Conservation (phyloP, 35 echinoderm and acorn worm species). For the Chiridota heheva region DNA sequence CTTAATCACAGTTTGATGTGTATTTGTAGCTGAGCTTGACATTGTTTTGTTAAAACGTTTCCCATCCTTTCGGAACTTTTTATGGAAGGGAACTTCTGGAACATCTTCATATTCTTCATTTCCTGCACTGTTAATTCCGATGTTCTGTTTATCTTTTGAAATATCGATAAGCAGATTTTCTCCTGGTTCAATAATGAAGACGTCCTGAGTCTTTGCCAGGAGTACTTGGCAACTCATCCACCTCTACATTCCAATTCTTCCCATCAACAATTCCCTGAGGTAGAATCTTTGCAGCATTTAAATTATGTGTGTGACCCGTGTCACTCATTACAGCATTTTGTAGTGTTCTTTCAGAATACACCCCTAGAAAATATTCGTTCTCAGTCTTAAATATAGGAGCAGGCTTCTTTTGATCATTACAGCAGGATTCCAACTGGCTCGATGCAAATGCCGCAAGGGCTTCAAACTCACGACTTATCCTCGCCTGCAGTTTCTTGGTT, state of each 20-base stretch:
- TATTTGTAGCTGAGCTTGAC: constrained; percentile 33
- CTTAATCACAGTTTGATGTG: constrained; percentile 13
- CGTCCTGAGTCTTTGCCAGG: constrained; percentile 6
- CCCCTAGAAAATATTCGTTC: neutral
- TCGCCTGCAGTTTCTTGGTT: constrained; percentile 79
- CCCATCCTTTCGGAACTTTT: neutral
- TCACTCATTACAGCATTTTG: constrained; percentile 36
- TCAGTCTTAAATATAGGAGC: neutral
- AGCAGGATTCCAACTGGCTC: constrained; percentile 51
- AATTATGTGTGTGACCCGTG: neutral
- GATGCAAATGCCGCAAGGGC: constrained; percentile 90
- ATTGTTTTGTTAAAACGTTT: constrained; percentile 5
- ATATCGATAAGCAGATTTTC: too few species aligned
- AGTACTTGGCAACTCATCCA: constrained; percentile 16
- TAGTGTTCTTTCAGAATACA: constrained; percentile 17
- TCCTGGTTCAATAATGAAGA: too few species aligned
- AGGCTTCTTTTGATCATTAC: neutral
- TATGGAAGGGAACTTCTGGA: neutral
- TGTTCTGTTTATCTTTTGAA: too few species aligned
- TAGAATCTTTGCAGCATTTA: constrained; percentile 14
- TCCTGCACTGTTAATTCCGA: too few species aligned
- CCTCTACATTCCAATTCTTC: constrained; percentile 22
- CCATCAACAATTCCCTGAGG: constrained; percentile 17
- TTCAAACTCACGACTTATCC: constrained; percentile 94
- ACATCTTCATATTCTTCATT: neutral